phyloP scores from a whole-genome alignment of 2,113 vertebrate species.

The Anguilla japonica region DNA sequence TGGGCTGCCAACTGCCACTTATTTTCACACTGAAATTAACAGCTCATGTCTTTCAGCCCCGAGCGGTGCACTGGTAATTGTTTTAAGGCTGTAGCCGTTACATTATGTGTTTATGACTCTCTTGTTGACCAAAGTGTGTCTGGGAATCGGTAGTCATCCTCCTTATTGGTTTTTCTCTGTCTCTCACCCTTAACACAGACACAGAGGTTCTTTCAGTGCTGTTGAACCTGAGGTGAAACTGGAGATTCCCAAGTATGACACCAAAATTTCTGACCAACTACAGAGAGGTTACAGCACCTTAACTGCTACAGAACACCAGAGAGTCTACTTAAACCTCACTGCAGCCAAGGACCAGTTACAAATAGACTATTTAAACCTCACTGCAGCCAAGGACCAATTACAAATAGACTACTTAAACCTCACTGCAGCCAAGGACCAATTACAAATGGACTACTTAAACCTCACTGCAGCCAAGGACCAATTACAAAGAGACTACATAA shows the following conservation, averaged over 20 bases:
- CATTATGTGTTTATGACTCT: too few relatives aligned
- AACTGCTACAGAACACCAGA: not conserved
- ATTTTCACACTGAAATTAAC: too few relatives aligned
- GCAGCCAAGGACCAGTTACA: not conserved
- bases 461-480: not conserved
- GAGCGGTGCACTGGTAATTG: too few relatives aligned
- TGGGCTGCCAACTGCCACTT: too few relatives aligned
- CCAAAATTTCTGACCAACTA: not conserved
- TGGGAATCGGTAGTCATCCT: not conserved
- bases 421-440: not conserved
- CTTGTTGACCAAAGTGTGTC: not conserved
- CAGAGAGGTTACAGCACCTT: not conserved
- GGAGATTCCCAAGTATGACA: not conserved
- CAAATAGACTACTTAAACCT: not conserved
- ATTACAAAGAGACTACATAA: not conserved
- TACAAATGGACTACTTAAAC: not conserved
- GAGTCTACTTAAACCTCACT: not conserved
- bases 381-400: not conserved
- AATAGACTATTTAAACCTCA: not conserved
- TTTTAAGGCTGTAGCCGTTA: too few relatives aligned
- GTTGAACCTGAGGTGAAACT: not conserved
- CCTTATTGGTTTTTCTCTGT: not conserved
- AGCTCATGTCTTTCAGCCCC: too few relatives aligned
- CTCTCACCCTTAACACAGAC: not conserved
- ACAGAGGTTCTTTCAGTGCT: not conserved